Base-by-base conservation (phyloP, 1,140 invertebrate genomes). In the Ceratina japonica region DNA sequence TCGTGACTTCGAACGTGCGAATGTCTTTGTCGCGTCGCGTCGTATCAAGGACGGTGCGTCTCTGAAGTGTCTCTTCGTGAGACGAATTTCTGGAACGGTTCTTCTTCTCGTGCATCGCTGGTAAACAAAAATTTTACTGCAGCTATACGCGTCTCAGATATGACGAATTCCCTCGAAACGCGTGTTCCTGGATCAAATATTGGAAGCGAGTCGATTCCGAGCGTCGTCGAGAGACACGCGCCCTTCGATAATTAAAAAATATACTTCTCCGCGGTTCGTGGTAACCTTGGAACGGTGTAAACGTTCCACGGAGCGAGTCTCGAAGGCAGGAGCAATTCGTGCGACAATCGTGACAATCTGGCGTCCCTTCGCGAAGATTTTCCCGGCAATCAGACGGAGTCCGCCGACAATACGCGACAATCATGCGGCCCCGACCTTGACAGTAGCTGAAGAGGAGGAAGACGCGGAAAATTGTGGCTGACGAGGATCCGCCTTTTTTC, bases 351-450 rank as follows among this genome's bases (percentile, higher is more conserved):
- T 49, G 24, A 16, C 66, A 70, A 76, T 76, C 66, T 70, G 56
- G 44, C 49, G 58, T 77, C 68, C 58, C 37, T 71, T 62, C 15
- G n/a, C 5, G 58, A 20, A 52, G 20, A 77, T 77, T 70, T 52
- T 70, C 66, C 58, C 44, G 51, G 75, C 61, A 49, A 49, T 71
- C 24, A 44, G 18, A 2, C 49, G 7, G 66, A 51, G 37, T 31
- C 16, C 10, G 18, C 18, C 12, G 44, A 63, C 49, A 77, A 77
- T 77, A 69, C 66, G n/a, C 24, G 58, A 20, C 66, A 77, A 77
- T 71, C 66, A 77, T 65, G 8, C 4, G 31, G 31, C 37, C 44
- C 27, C 61, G 65, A 84, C 82, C 82, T 84, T 84, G 83, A 80
- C 72, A 83, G 56, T 61, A 62, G 54, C 37, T 44, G 51, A 52